Evolutionary conservation across 2,113 vertebrate genomes (phyloP).

Genomic region (Myotis yumanensis): DNA sequence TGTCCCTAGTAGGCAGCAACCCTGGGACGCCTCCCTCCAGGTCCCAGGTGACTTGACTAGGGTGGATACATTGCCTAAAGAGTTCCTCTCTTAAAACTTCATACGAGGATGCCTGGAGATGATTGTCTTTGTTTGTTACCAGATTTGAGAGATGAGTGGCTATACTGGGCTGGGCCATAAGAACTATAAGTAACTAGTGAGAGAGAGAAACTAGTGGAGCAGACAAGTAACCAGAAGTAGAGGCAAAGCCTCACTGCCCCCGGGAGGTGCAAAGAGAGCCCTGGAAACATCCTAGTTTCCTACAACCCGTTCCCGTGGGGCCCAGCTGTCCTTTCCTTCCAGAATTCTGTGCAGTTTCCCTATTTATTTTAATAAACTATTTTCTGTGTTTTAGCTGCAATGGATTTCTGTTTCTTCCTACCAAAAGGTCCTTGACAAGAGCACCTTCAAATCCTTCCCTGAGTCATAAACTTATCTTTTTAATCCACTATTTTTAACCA

Average conservation of each 20-base stretch:
- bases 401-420: constrained; percentile 28
- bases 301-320: neutral
- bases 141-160: neutral
- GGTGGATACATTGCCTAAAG: neutral
- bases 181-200: neutral
- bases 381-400: neutral
- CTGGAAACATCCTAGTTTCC: neutral
- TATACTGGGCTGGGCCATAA: neutral
- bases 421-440: neutral
- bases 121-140: neutral
- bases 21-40: neutral
- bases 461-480: neutral
- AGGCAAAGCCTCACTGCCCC: neutral
- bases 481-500: neutral
- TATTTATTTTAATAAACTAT: neutral
- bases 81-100: neutral
- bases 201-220: neutral
- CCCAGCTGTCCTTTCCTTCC: neutral
- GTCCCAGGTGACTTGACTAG: neutral
- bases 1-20: neutral
- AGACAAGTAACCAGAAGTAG: neutral
- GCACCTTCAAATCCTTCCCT: neutral
- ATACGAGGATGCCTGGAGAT: neutral
- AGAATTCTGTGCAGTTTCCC: neutral
- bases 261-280: neutral